Conservation (phyloP, 2,888 invertebrate species). For the Philereme vetulata region DNA sequence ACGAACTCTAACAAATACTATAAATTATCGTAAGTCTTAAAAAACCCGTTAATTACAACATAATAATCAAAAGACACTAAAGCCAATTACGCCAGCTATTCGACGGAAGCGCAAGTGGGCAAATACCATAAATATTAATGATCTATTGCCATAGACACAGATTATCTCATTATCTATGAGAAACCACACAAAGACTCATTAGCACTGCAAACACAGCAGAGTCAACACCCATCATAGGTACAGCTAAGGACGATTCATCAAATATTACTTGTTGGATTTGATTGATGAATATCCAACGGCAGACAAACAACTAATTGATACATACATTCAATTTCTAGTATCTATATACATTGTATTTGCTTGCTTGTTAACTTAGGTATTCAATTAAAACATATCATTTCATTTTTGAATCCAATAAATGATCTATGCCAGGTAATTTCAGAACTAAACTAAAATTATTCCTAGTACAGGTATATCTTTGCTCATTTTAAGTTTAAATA, state of each 20-base stretch:
- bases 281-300: slow-evolving; percentile 34
- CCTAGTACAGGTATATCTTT: no score
- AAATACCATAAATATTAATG: slow-evolving; percentile 9
- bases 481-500: no score
- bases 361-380: slow-evolving; percentile 1
- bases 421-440: no score
- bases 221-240: slow-evolving; percentile 29
- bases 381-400: background rate
- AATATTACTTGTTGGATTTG: slow-evolving; percentile 36
- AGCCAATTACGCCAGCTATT: slow-evolving; percentile 5
- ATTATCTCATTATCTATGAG: slow-evolving; percentile 19
- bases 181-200: slow-evolving; percentile 32
- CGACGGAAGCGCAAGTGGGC: slow-evolving; percentile 1
- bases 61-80: background rate
- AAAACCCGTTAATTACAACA: background rate
- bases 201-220: slow-evolving; percentile 31
- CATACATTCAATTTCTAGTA: background rate
- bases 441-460: no score
- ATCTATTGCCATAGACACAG: slow-evolving; percentile 10
- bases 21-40: no score
- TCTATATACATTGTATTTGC: background rate
- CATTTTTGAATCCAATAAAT: no score
- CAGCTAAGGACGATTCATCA: slow-evolving; percentile 29
- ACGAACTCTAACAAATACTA: no score
- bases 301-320: slow-evolving; percentile 31